Conservation (phyloP, 2,797 vertebrate species). For the Semotilus atromaculatus region DNA sequence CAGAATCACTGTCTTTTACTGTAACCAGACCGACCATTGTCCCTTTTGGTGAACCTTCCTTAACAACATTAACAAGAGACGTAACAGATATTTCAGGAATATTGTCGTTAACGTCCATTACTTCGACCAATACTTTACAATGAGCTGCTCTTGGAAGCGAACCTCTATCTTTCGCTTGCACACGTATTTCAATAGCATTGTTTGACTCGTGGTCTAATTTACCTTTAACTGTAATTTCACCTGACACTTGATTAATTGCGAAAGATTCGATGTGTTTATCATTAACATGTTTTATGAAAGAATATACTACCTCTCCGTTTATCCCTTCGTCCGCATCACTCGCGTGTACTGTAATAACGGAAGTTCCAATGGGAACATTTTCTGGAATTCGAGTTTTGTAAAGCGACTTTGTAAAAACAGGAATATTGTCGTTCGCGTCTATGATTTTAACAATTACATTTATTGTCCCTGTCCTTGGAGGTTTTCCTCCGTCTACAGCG, state of each 20-base stretch:
- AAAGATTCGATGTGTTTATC: slow-evolving; percentile 62
- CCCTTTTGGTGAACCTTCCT: slow-evolving; percentile 61
- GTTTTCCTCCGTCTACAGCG: slow-evolving; percentile 70
- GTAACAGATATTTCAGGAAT: slow-evolving; percentile 68
- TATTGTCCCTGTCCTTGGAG: slow-evolving; percentile 57
- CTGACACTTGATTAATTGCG: slow-evolving; percentile 56
- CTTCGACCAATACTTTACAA: slow-evolving; percentile 71
- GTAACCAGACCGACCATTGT: slow-evolving; percentile 70
- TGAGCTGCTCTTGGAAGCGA: slow-evolving; percentile 61
- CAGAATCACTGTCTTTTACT: slow-evolving; percentile 65
- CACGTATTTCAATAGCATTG: slow-evolving; percentile 68
- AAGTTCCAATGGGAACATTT: slow-evolving; percentile 35
- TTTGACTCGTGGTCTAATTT: slow-evolving; percentile 68
- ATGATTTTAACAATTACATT: slow-evolving; percentile 57
- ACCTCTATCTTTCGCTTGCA: slow-evolving; percentile 65
- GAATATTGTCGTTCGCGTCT: slow-evolving; percentile 69
- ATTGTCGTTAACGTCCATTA: slow-evolving; percentile 72
- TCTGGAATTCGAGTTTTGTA: slow-evolving; percentile 65
- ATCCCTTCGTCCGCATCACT: slow-evolving; percentile 68
- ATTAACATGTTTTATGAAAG: slow-evolving; percentile 62
- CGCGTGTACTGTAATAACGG: slow-evolving; percentile 56
- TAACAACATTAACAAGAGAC: slow-evolving; percentile 62
- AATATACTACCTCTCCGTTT: slow-evolving; percentile 68
- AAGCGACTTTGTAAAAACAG: slow-evolving; percentile 60
- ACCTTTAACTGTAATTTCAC: slow-evolving; percentile 61